phyloP scores from a whole-genome alignment of 2,797 vertebrate species.

The Fistularia commersonii region DNA sequence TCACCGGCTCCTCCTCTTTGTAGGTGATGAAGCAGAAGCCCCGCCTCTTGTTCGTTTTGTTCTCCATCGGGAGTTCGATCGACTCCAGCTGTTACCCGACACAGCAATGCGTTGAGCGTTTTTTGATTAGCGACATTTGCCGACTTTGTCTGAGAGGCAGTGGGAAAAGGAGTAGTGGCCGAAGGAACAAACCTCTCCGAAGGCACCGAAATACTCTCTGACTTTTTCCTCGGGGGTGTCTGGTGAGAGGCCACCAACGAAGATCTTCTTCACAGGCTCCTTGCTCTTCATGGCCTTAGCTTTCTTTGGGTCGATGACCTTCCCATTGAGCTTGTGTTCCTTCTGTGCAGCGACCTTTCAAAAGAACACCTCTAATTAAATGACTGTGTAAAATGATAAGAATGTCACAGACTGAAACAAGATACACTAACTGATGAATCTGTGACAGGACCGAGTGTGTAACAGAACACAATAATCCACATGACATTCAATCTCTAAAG shows the following conservation, averaged over 20 bases:
- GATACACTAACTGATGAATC: no score
- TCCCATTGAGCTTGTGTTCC: constrained; percentile 97
- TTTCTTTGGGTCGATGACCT: constrained; percentile 98
- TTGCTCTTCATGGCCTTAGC: constrained; percentile 99
- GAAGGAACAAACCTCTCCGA: constrained; percentile 87
- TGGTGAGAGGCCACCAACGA: constrained; percentile 96
- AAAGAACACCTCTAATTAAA: no score
- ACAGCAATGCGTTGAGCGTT: not conserved
- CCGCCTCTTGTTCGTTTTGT: constrained; percentile 96
- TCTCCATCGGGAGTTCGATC: constrained; percentile 97
- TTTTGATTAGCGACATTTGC: no score
- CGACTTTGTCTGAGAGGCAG: no score
- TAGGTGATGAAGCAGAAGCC: constrained; percentile 99
- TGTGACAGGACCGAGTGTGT: no score
- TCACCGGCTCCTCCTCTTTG: constrained; percentile 95
- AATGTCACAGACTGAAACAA: no score
- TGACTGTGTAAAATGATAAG: no score
- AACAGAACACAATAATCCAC: no score
- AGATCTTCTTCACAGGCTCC: constrained; percentile 98
- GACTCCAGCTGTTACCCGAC: constrained; percentile 84
- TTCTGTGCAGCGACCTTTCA: constrained; percentile 90
- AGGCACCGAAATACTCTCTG: constrained; percentile 92
- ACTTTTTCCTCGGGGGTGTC: constrained; percentile 98
- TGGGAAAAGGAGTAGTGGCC: no score
- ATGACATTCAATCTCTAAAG: no score